Conservation (phyloP, 2,113 vertebrate species). For the Tragelaphus strepsiceros region DNA sequence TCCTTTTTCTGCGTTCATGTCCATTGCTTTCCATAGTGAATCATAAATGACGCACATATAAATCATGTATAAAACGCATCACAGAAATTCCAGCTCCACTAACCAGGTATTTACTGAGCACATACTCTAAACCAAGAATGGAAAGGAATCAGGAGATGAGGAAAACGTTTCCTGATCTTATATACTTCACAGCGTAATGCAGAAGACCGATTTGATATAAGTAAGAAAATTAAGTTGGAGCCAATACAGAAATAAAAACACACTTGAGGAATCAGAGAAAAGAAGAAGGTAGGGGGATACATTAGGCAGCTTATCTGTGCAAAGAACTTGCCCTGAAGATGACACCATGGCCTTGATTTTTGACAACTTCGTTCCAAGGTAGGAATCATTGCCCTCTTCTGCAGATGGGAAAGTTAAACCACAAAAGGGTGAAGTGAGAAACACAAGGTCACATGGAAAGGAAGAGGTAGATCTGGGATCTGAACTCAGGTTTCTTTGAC, state of each 20-base stretch:
- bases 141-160: background rate
- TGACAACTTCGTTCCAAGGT: background rate
- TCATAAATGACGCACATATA: background rate
- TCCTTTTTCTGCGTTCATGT: background rate
- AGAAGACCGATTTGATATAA: background rate
- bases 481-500: background rate
- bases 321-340: background rate
- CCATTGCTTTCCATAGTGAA: background rate
- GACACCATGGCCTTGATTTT: background rate
- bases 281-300: accelerated
- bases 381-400: background rate
- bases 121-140: background rate
- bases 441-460: background rate
- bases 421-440: background rate
- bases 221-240: background rate
- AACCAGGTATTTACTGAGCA: background rate
- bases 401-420: background rate
- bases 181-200: background rate
- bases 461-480: background rate
- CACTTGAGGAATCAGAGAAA: background rate
- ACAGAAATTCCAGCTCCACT: background rate
- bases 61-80: background rate
- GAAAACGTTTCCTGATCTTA: background rate
- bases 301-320: accelerated
- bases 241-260: background rate